Percentiles rank a stretch among this genome's conserved stretches.
Evolutionary conservation across 1,140 invertebrate genomes (phyloP).

Genomic region (Homarus americanus): DNA sequence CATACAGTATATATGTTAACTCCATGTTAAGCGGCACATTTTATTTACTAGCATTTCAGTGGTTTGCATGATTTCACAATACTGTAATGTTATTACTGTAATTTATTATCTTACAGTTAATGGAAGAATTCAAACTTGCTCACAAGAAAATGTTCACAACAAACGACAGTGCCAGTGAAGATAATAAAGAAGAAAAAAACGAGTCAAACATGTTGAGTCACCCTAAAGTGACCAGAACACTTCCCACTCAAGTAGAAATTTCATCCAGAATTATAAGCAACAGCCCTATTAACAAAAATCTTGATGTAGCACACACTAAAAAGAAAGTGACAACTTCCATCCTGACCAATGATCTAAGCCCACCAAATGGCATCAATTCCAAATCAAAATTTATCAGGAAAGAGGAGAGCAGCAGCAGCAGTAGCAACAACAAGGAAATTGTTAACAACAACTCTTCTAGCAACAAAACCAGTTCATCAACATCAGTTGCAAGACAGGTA

Average conservation of each 20-base stretch:
- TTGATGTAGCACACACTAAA: background rate
- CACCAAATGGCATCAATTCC: background rate
- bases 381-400: background rate
- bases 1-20: no score
- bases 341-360: background rate
- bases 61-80: background rate
- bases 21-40: no score
- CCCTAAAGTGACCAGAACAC: background rate
- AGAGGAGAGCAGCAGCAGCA: conserved; percentile 15
- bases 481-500: conserved; percentile 42
- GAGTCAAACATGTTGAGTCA: background rate
- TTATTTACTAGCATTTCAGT: background rate
- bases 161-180: conserved; percentile 16
- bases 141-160: conserved; percentile 89
- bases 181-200: conserved; percentile 4
- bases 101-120: conserved; percentile 81
- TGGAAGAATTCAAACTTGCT: conserved; percentile 92
- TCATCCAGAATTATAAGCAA: conserved; percentile 49
- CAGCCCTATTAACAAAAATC: background rate
- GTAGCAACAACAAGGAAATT: conserved; percentile 1
- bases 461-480: conserved; percentile 5
- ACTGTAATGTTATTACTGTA: background rate
- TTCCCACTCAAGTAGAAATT: conserved; percentile 2
- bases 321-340: background rate
- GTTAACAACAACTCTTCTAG: background rate